Base-by-base conservation (phyloP, 1,140 invertebrate genomes). In the Mya arenaria region DNA sequence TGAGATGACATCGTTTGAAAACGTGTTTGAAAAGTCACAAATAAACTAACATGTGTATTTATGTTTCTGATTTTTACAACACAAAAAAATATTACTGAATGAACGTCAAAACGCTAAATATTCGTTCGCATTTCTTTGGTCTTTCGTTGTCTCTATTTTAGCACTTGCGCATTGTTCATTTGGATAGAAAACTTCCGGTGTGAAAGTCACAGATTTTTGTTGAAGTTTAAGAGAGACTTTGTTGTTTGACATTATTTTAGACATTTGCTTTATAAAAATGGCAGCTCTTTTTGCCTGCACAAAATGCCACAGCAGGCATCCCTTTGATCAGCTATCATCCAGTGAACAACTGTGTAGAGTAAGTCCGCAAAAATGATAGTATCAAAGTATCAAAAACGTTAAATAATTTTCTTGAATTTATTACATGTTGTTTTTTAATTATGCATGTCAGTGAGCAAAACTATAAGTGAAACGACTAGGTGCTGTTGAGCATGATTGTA, bases 331-430 rank as follows among this genome's bases (percentile, higher is more conserved):
- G 92, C 94, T 98, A 84, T 98, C 97, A 62, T 95, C 97, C 75
- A 97, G 97, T 37, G 97, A 98, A 94, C 97, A 98, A 92, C 95
- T 98, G 87, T 99, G 98, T 94, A 98, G 98, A 96, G 97, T 98
- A 94, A 94, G 93, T 84, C 28, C 44, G 23, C 17, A 62, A 62
- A 19, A 62, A 30, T 17, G 17, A 62, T 5, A 4, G 25, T 30
- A 48, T 13, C 13, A 13, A 13, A 13, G 44, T 48, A 48, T 48
- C 13, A 48, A 48, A 48, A 13, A 48, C 13, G n/a, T 48, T 13
- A 13, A 48, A n/a, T n/a, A n/a, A n/a, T n/a, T n/a, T n/a, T n/a
- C n/a, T n/a, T n/a, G n/a, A n/a, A n/a, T n/a, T n/a, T n/a, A n/a
- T n/a, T n/a, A n/a, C n/a, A n/a, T n/a, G n/a, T n/a, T n/a, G n/a